Base-by-base conservation (phyloP, 2,888 invertebrate genomes). In the Nemoura dubitans region DNA sequence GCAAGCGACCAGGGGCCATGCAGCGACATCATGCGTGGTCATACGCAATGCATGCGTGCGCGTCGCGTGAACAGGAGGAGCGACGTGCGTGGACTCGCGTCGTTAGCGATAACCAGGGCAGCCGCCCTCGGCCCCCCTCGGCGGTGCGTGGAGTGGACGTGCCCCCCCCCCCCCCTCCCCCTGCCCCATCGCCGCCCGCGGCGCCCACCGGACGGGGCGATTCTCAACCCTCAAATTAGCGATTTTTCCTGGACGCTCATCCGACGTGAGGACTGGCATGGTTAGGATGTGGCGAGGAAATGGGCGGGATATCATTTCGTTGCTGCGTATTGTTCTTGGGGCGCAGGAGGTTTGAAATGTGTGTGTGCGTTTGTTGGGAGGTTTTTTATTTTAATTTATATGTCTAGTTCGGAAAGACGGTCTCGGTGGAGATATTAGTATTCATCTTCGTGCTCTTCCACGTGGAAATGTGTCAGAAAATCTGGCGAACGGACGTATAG, bases 61-160 rank as follows among this genome's bases (percentile, higher is more conserved):
- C 29, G 29, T 27, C 28, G 30, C 81, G 81, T 81, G 81, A 21
- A 81, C n/a, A 16, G 81, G 81, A 83, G 83, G 83, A 42, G 83
- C 25, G 78, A 3, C 26, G 43, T 83, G 83, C 83, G 83, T 83
- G 83, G 83, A 42, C 30, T 36, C 25, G n/a, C 16, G 83, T 83
- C 83, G 83, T 83, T 83, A 83, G 83, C 42, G 83, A 83, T 83
- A 83, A 83, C 83, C 83, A 83, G 83, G 27, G 59, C 10, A n/a
- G 10, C 25, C 78, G 78, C 78, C 42, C 82, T 30, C n/a, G 30
- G n/a, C 21, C n/a, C 21, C n/a, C 21, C 29, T 6, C 7, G 21
- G 76, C 5, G 76, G 76, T 76, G n/a, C 27, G 78, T 26, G 78
- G 78, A 0, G 5, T n/a, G n/a, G n/a, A n/a, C n/a, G n/a, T n/a